Base-by-base conservation (phyloP, 2,113 vertebrate species). In the Dicrurus megarhynchus region DNA sequence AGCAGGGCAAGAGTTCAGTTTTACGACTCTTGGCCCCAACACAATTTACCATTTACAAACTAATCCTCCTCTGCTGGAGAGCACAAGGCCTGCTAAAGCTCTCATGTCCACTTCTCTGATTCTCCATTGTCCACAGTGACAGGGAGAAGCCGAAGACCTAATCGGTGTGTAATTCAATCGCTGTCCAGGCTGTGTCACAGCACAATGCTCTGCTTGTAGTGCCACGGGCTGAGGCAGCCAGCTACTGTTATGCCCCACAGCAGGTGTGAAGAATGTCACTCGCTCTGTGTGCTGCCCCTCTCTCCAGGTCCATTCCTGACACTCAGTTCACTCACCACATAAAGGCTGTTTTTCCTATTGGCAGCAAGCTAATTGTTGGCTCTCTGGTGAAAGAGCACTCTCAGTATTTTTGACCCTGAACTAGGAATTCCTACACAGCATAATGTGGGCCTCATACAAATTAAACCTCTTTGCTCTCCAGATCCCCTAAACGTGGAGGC, bases 221-320 rank as follows among this genome's bases (percentile, higher is more conserved):
- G 97, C 96, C 95, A 96, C 10, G 79, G 93, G 97, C 95, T 95
- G 95, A 97, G 95, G 94, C 97, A 95, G 96, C 93, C 96, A 97
- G 97, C 97, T 97, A 96, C 97, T 97, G 98, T 98, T 98, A 98
- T 97, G 97, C 91, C 93, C 95, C 73, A 90, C 97, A 98, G 98
- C 98, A 99, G 98, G 98, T 98, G 98, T 98, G 98, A 98, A 97
- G 97, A 97, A 84, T 87, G 92, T 91, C 96, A 91, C 96, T 90
- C 2, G 33, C 42, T 88, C 92, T 92, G 79, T 84, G 55, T 90
- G 96, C 95, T 97, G 96, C 95, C 95, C 96, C 91, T 85, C 96
- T 97, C 95, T 96, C 95, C 96, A 91, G 85, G 86, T 95, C 88
- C 4, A 3, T 33, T 90, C 89, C 94, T 96, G 79, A 95, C 11